Evolutionary conservation across 2,113 vertebrate genomes (phyloP).

Genomic region (Sinocyclocheilus anophthalmus): DNA sequence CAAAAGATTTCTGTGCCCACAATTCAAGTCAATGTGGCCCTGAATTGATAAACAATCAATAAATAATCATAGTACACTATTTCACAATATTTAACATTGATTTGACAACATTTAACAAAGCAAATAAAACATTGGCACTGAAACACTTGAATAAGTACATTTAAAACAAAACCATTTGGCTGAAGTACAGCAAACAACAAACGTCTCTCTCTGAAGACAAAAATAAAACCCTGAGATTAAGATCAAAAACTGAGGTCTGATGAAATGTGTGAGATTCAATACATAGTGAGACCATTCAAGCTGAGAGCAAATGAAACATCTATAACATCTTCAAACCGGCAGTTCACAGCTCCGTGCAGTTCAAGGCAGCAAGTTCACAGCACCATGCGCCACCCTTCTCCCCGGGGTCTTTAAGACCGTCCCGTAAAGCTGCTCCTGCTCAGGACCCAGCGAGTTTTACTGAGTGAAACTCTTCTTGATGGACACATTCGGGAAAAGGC

Average conservation of each 20-base stretch:
- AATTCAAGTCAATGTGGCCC: constrained; percentile 23
- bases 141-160: background rate
- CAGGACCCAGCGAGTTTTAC: constrained; percentile 68
- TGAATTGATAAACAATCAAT: constrained; percentile 55
- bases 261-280: constrained; percentile 21
- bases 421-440: background rate
- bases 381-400: background rate
- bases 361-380: constrained; percentile 32
- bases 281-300: background rate
- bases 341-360: constrained; percentile 29
- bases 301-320: background rate
- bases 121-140: constrained; percentile 3
- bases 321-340: background rate
- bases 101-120: background rate
- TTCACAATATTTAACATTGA: constrained; percentile 23
- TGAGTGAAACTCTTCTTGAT: constrained; percentile 99
- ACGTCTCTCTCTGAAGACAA: constrained; percentile 27
- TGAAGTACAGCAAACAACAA: constrained; percentile 16
- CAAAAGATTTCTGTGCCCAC: background rate
- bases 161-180: constrained; percentile 48
- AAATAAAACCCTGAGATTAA: constrained; percentile 72
- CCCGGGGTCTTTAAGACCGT: background rate
- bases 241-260: constrained; percentile 62
- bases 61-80: constrained; percentile 39
- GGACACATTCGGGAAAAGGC: constrained; percentile 87